Base-by-base conservation (phyloP, 1,140 invertebrate species). In the Lepidurus arcticus region DNA sequence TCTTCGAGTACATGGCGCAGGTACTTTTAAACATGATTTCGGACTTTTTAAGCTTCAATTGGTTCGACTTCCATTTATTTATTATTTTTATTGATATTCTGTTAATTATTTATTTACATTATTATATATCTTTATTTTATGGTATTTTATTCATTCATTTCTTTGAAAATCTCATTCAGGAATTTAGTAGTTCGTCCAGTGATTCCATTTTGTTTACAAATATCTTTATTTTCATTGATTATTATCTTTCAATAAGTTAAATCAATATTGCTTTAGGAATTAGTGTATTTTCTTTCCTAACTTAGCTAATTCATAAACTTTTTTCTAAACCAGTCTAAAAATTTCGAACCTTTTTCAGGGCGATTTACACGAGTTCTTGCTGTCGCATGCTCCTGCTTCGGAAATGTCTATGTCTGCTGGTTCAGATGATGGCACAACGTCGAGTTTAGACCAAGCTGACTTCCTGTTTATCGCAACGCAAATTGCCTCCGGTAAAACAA, bases 1-100 rank as follows among this genome's bases (percentile, higher is more conserved):
- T 98, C 2, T 98, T 98, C 86, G 96, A 98, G 84, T 97, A 95
- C 83, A 97, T 96, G 94, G 92, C 92, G 1, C 90, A 88, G 82
- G 84, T 84, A 81, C 74, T 80, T 7, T 9, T 5, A 45, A 10
- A 21, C 9, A 1, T 75, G 0, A 13, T 21, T 42, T 5, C 26
- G 6, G 11, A 24, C 7, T 7, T 44, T n/a, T 76, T 47, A 21
- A 65, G 53, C 1, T n/a, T 11, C 16, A 7, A 65, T 65, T 65
- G 5, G 53, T 65, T 65, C 53, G 4, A 34, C 34, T 34, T 34
- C 26, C 26, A 2, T 26, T 34, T 0, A 34, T 34, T 3, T 34
- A 34, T 34, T 34, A 3, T 34, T 47, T 47, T 47, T 47, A 47
- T 47, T 47, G 45, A 47, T 47, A 11, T 47, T 47, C 16, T 11